Evolutionary conservation across 1,140 invertebrate genomes (phyloP), one percentile per base, ranked within the genome.

Genomic region (Drosophila hydei): DNA sequence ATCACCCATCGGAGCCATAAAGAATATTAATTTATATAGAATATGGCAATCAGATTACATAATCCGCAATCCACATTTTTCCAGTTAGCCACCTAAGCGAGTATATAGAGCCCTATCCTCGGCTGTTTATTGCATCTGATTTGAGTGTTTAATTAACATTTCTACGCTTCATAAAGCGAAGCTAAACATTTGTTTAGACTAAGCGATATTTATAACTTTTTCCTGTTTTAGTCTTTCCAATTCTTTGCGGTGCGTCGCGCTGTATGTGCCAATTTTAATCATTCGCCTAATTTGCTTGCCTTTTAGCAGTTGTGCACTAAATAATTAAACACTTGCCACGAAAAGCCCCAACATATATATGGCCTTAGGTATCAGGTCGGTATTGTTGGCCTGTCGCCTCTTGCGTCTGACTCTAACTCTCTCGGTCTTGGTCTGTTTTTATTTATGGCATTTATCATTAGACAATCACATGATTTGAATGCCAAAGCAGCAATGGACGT

Each of bases 401-500:
- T n/a, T n/a, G n/a, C 8, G 18, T n/a, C 43, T 21, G 12, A 25
- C 23, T 50, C 21, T 6, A 8, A 9, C 25, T 51, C 25, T 51
- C 25, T 51, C 27, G 48, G 23, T 30, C 30, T 27, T 52, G 62
- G 58, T 72, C 74, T 67, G 30, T 33, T 78, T 76, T 80, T 69
- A 77, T 77, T 65, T 77, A 72, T 72, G 77, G 65, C 77, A 65
- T 79, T 67, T 69, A 77, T 74, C 78, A 81, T 78, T 81, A 77
- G 78, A 74, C 59, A 62, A 33, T 54, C 38, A 54, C 79, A 78
- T 81, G 79, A 78, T 78, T 75, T 78, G 79, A 81, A 81, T 81
- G 72, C 50, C 56, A 71, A 81, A 78, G 58, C 50, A 62, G 75
- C 9, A 52, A 43, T 67, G 56, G 33, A 68, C 56, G 60, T 65